phyloP scores from a whole-genome alignment of 1,140 invertebrate genomes.

The Paraescarpia echinospica region DNA sequence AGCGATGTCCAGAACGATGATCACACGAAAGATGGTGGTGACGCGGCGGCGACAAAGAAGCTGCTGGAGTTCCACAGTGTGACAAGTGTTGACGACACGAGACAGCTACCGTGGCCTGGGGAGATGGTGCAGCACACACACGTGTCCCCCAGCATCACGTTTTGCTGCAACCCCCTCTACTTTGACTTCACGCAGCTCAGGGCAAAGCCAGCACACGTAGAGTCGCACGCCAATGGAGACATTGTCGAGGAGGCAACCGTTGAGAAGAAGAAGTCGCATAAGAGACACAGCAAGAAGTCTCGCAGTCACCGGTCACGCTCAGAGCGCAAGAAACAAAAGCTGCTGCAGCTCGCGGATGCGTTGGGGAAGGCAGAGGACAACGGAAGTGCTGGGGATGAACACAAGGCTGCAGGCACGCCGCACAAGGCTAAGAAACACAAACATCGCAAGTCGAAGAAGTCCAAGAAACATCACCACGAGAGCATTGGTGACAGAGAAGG shows the following conservation, averaged over 20 bases:
- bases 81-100: not conserved
- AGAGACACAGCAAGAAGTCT: not conserved
- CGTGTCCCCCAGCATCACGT: constrained; percentile 31
- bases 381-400: not conserved
- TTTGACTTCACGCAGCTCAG: constrained; percentile 22
- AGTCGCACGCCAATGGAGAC: not conserved
- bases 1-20: not conserved
- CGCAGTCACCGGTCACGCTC: constrained; percentile 17
- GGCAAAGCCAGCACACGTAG: constrained; percentile 1
- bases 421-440: constrained; percentile 8
- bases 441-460: not conserved
- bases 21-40: not conserved
- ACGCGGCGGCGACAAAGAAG: constrained; percentile 25
- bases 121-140: constrained; percentile 35
- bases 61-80: constrained; percentile 24
- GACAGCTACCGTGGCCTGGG: constrained; percentile 29
- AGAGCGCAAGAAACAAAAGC: constrained; percentile 20
- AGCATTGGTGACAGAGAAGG: constrained; percentile 7
- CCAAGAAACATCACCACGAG: not conserved
- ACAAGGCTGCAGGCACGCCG: not conserved
- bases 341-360: not conserved
- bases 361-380: not conserved
- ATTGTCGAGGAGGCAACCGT: not conserved
- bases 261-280: constrained; percentile 1
- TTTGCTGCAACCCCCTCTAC: constrained; percentile 35